Conservation (phyloP, 2,797 vertebrate species). For the Falco rusticolus region DNA sequence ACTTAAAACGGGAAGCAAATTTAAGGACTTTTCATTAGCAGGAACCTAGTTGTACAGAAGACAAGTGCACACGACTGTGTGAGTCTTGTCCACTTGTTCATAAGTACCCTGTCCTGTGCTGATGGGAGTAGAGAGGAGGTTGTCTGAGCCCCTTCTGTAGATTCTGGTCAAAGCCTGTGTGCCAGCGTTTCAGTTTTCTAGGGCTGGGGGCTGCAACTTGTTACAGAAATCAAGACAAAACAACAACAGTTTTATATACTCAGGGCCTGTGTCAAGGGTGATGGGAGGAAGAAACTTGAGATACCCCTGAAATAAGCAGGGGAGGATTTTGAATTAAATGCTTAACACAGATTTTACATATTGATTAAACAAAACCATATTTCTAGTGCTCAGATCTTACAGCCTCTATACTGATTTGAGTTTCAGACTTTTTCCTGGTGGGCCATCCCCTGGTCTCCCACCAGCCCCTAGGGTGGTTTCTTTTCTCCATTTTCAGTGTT, state of each 20-base stretch:
- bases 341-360: background rate
- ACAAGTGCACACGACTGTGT: background rate
- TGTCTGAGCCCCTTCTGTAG: background rate
- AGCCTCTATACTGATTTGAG: background rate
- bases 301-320: background rate
- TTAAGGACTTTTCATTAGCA: background rate
- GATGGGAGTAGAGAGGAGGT: background rate
- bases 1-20: background rate
- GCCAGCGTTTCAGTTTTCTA: background rate
- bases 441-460: background rate
- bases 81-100: background rate
- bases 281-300: background rate
- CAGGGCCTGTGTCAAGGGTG: background rate
- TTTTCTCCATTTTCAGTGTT: background rate
- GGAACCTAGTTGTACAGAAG: background rate
- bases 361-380: rapidly evolving
- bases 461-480: too few species aligned
- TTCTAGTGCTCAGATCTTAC: background rate
- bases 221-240: background rate
- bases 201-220: background rate
- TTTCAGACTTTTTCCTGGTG: background rate
- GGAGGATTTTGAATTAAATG: background rate
- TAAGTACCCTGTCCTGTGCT: background rate
- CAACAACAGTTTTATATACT: background rate
- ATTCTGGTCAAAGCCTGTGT: background rate